A percentile compares a stretch with the other conserved stretches of the same genome.
Evolutionary conservation across 2,797 vertebrate genomes (phyloP).

Genomic region (Meriones psammophilus): DNA sequence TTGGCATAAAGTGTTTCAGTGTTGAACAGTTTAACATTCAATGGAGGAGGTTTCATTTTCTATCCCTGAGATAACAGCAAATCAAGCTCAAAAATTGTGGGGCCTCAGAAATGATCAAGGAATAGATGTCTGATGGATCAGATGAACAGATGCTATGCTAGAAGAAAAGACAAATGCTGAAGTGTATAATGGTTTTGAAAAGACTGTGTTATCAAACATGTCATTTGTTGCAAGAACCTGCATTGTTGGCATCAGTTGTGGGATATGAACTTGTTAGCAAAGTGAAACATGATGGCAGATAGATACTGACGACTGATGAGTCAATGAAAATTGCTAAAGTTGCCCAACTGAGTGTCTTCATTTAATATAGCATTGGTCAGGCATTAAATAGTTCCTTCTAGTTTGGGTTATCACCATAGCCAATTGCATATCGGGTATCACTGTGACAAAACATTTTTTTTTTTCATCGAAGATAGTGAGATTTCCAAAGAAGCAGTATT

Average conservation of each 20-base stretch:
- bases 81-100: constrained; percentile 86
- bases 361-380: constrained; percentile 86
- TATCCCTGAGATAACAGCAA: constrained; percentile 79
- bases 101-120: constrained; percentile 87
- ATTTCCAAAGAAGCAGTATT: constrained; percentile 68
- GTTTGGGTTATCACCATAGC: constrained; percentile 63
- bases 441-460: background rate
- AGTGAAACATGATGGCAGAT: constrained; percentile 86
- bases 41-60: constrained; percentile 79
- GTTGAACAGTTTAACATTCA: constrained; percentile 72
- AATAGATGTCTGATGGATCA: constrained; percentile 84
- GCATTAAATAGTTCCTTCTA: constrained; percentile 86
- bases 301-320: constrained; percentile 86
- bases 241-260: constrained; percentile 87
- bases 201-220: constrained; percentile 89
- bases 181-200: constrained; percentile 87
- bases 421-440: constrained; percentile 77
- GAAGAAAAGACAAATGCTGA: constrained; percentile 88
- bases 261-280: constrained; percentile 88
- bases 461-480: constrained; percentile 51
- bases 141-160: constrained; percentile 88
- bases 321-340: constrained; percentile 88
- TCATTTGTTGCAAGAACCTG: constrained; percentile 89
- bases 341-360: constrained; percentile 85
- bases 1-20: constrained; percentile 72